Evolutionary conservation across 2,113 vertebrate species (phyloP), one percentile per base, ranked within the genome.

Genomic region (Electrona antarctica): DNA sequence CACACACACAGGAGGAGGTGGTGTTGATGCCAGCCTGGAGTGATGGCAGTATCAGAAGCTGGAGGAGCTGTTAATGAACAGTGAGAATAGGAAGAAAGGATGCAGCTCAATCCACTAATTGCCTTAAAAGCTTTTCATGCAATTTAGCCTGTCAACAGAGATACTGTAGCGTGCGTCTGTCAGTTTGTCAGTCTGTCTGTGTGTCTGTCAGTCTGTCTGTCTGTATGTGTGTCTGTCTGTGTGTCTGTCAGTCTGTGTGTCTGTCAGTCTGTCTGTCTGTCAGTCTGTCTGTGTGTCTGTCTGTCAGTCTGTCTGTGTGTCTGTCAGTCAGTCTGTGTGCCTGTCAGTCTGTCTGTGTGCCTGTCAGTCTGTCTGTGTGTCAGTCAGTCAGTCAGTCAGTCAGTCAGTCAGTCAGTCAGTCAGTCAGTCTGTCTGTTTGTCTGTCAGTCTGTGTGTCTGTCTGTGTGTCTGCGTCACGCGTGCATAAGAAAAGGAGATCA

Each of bases 121-220:
- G 90, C 90, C 89, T 92, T 92, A 93, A 93, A 92, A 93, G 91
- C 92, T 92, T 90, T 92, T 92, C 87, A 85, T 91, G 91, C 90
- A 91, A 90, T 92, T 90, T 91, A 85, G 86, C 83, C 87, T 88
- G 90, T 92, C 92, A 92, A 92, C 91, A 93, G 78, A 92, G 84
- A 87, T 87, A 89, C 76, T 76, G 51, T 60, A 74, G 21, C 2
- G 48, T 7, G 21, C 29, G 29, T 50, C 52, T 67, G 70, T 69
- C 57, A 60, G 69, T 64, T 54, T 45, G 66, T 51, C 61, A 21
- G 60, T 28, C 33, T 74, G 77, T 49, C 33, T 54, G 74, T 59
- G 74, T 59, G 57, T 76, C 69, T 67, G 73, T 29, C 70, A 47
- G 63, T 51, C 55, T 75, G 63, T 71, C 68, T 73, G 69, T 48